phyloP scores from a whole-genome alignment of 2,888 invertebrate species.

The Stegophylla sp. region DNA sequence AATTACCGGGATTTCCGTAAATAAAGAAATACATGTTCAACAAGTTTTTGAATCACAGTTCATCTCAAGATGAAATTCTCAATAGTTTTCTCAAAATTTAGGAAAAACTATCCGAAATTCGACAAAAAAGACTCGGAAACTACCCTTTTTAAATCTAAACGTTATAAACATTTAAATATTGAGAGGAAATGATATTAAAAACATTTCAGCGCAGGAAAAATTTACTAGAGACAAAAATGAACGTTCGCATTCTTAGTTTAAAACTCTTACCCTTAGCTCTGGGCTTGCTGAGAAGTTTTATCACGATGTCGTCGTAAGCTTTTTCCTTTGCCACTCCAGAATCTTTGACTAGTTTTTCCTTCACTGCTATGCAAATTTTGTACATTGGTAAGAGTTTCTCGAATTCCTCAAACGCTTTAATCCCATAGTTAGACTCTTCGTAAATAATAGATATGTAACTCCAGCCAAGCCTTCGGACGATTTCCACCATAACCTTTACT shows the following conservation, averaged over 20 bases:
- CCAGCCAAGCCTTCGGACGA: conserved; percentile 85
- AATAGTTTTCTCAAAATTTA: too few species aligned
- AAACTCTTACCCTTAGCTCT: conserved; percentile 81
- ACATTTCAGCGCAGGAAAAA: too few species aligned
- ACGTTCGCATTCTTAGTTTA: background rate
- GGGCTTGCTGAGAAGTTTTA: conserved; percentile 82
- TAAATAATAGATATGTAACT: conserved; percentile 94
- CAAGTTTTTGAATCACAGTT: too few species aligned
- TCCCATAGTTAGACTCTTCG: conserved; percentile 95
- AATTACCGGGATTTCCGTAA: too few species aligned
- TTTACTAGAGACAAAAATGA: too few species aligned
- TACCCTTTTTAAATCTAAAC: too few species aligned
- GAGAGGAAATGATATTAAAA: too few species aligned
- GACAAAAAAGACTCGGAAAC: too few species aligned
- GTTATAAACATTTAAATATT: too few species aligned
- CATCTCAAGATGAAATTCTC: too few species aligned
- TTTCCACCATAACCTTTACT: conserved; percentile 93
- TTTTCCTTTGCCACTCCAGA: conserved; percentile 90
- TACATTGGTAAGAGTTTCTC: conserved; percentile 83
- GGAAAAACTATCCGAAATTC: too few species aligned
- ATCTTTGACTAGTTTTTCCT: conserved; percentile 93
- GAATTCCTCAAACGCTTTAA: conserved; percentile 92
- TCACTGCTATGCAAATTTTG: conserved; percentile 91
- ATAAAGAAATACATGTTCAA: too few species aligned
- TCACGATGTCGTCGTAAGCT: conserved; percentile 87